Evolutionary conservation across 1,140 invertebrate species (phyloP).

Genomic region (Ditylenchus dipsaci): DNA sequence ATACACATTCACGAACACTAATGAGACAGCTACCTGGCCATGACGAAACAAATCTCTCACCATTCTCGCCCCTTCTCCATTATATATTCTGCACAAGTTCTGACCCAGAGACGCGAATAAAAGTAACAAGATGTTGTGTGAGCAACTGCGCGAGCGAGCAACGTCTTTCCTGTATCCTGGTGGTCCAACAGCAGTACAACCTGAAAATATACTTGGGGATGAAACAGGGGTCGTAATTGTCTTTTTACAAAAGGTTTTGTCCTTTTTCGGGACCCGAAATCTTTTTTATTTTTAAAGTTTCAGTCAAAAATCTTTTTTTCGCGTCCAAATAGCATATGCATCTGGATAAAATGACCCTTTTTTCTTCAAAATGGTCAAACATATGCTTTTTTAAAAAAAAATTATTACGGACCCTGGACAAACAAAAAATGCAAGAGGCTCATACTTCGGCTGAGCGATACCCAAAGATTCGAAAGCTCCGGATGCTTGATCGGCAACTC

Average conservation of each 20-base stretch:
- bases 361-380: too few species aligned
- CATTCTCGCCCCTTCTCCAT: conserved; percentile 99
- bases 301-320: too few species aligned
- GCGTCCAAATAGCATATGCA: too few species aligned
- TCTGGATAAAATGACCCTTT: too few species aligned
- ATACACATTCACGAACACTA: too few species aligned
- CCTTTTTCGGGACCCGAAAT: too few species aligned
- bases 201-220: too few species aligned
- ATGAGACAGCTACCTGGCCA: conserved; percentile 80
- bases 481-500: conserved; percentile 99
- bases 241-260: too few species aligned
- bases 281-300: too few species aligned
- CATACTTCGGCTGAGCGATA: conserved; percentile 90
- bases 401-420: too few species aligned
- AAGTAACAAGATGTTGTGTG: conserved; percentile 99
- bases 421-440: conserved; percentile 22
- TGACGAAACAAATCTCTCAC: conserved; percentile 97
- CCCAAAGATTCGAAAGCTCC: conserved; percentile 94
- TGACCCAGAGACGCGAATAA: conserved; percentile 96
- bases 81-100: conserved; percentile 99
- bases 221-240: too few species aligned
- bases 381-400: too few species aligned
- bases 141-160: conserved; percentile 92
- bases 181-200: conserved; percentile 96
- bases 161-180: conserved; percentile 89